Evolutionary conservation across 1,140 invertebrate species (phyloP).

Genomic region (Eurytemora carolleeae): DNA sequence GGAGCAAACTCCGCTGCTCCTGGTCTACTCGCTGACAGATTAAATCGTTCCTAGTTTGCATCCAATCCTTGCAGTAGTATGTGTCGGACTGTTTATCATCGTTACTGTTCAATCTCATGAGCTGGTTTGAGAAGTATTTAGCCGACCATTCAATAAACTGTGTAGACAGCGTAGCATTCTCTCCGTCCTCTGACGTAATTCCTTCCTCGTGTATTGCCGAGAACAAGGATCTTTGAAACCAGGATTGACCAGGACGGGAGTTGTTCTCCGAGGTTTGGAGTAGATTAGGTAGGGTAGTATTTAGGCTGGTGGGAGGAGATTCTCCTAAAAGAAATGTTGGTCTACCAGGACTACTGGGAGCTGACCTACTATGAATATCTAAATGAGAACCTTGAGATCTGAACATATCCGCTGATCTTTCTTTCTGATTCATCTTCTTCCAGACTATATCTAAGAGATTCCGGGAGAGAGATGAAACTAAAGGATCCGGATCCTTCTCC

Average conservation of each 20-base stretch:
- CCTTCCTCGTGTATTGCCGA: not conserved
- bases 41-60: slow-evolving; percentile 3
- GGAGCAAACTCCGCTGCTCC: not conserved
- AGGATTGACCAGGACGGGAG: not conserved
- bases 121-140: slow-evolving; percentile 11
- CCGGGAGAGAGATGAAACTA: not conserved
- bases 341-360: not conserved
- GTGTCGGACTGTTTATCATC: slow-evolving; percentile 1
- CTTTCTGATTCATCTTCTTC: not conserved
- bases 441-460: not conserved
- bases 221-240: not conserved
- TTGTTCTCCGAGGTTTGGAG: not conserved
- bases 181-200: not conserved
- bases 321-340: slow-evolving; percentile 2
- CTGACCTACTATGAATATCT: not conserved
- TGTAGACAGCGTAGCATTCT: not conserved
- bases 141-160: slow-evolving; percentile 12
- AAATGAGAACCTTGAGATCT: not conserved
- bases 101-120: slow-evolving; percentile 2
- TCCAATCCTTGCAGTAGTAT: slow-evolving; percentile 6
- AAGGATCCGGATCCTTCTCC: not conserved
- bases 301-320: not conserved
- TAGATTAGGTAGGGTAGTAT: not conserved
- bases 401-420: not conserved
- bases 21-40: not conserved